Percentiles rank a stretch among this genome's conserved stretches.
Conservation (phyloP, 2,888 invertebrate species). For the Pseudococcus viburni region DNA sequence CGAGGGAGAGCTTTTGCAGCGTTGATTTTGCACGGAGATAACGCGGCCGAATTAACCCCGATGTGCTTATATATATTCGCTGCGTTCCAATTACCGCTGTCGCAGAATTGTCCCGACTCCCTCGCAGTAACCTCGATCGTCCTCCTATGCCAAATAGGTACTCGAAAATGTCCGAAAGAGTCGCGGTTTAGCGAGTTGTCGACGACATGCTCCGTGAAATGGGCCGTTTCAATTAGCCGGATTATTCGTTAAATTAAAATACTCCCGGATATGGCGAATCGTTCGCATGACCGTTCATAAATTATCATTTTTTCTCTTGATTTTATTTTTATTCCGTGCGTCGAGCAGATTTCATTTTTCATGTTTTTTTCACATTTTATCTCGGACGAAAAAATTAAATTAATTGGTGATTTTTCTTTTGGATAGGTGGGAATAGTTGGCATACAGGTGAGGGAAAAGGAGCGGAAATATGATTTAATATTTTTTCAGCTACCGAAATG, state of each 20-base stretch:
- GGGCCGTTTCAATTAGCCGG: conserved; percentile 8
- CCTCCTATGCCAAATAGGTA: neutral
- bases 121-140: neutral
- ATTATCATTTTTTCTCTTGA: neutral
- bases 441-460: neutral
- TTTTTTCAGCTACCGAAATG: too few relatives aligned
- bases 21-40: neutral
- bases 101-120: neutral
- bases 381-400: neutral
- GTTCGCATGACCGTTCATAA: conserved; percentile 31
- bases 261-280: neutral
- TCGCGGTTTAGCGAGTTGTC: conserved; percentile 28
- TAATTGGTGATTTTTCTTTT: conserved; percentile 4
- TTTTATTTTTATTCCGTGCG: neutral
- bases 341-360: neutral
- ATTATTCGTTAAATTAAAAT: conserved; percentile 27
- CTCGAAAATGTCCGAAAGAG: conserved; percentile 32
- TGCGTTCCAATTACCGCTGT: conserved; percentile 4
- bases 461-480: too few relatives aligned
- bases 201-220: conserved; percentile 24
- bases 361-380: neutral
- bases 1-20: conserved; percentile 20
- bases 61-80: conserved; percentile 19
- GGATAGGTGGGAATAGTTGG: neutral
- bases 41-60: conserved; percentile 22